Base-by-base conservation (phyloP, 1,140 invertebrate species). In the Bombus soroeensis region DNA sequence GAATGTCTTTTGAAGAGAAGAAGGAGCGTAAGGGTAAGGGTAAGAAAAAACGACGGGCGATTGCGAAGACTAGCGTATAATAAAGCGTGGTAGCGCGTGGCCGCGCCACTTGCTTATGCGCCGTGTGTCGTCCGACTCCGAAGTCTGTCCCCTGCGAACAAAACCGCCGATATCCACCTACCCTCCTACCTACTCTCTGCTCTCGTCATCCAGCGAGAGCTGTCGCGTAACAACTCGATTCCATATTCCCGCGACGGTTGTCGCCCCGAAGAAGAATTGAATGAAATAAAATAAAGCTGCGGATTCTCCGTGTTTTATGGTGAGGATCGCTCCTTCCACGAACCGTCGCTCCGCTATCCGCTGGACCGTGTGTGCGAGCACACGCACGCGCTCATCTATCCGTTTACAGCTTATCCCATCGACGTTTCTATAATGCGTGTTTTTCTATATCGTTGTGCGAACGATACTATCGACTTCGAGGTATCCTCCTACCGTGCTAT, bases 181-280 rank as follows among this genome's bases (percentile, higher is more conserved):
- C 75, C 90, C 72, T 73, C 89, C 88, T 74, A 77, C 80, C 89
- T 88, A 81, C 68, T 89, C 71, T 43, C 89, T 86, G 72, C n/a
- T 85, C 90, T 91, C 88, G 88, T 92, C 91, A 91, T 92, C 91
- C 91, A 86, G 84, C 85, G 79, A 70, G 85, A 90, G 91, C 85
- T 86, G 85, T 74, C 72, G 86, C 86, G 90, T 94, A 94, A 94
- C 94, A 94, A 94, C 92, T 94, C 91, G 94, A 94, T 94, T 94
- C 91, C 93, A 94, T 94, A 94, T 94, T 94, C 94, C 88, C 87
- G 86, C 83, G 90, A 88, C 86, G 91, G 85, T 93, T 93, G 92
- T 92, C 91, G 92, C 86, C 89, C 82, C 94, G 92, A 94, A 94
- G 92, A 93, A 94, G 92, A 93, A 94, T 94, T 93, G 92, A 94